Conservation (phyloP, 2,797 vertebrate genomes). For the Mastacembelus armatus region DNA sequence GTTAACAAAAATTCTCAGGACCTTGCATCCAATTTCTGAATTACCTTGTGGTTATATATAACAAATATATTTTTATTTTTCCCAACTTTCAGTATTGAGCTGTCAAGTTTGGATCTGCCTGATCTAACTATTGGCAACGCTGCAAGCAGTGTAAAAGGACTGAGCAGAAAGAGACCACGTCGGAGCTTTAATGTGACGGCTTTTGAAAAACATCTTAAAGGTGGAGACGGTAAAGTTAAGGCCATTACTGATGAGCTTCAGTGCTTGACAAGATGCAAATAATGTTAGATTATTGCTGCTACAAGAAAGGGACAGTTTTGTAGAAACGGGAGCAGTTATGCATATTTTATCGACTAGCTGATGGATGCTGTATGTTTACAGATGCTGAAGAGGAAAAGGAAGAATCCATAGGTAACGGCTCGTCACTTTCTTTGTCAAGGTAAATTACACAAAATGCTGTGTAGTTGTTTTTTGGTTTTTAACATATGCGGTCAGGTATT, state of each 20-base stretch:
- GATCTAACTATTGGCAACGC: slow-evolving; percentile 72
- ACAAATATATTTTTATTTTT: slow-evolving; percentile 11
- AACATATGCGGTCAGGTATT: no score
- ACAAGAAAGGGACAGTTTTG: no score
- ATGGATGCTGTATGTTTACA: slow-evolving; percentile 44
- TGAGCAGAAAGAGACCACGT: slow-evolving; percentile 79
- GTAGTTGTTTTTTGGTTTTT: neutral
- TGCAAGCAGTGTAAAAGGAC: slow-evolving; percentile 58
- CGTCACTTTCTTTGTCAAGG: slow-evolving; percentile 62
- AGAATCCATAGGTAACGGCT: slow-evolving; percentile 24
- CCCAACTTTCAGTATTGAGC: slow-evolving; percentile 69
- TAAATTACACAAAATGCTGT: slow-evolving; percentile 5
- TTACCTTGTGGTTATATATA: neutral
- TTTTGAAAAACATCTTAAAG: slow-evolving; percentile 79
- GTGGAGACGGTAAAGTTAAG: slow-evolving; percentile 48
- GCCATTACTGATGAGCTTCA: neutral
- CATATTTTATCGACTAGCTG: neutral
- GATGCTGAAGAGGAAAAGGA: slow-evolving; percentile 44
- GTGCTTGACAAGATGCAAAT: no score
- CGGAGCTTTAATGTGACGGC: slow-evolving; percentile 76
- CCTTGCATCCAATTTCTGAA: neutral
- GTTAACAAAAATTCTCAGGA: no score
- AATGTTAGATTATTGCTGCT: no score
- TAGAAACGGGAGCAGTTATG: neutral
- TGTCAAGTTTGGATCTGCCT: slow-evolving; percentile 78